phyloP scores from a whole-genome alignment of 2,888 invertebrate genomes.

The Caenorhabditis imperialis region DNA sequence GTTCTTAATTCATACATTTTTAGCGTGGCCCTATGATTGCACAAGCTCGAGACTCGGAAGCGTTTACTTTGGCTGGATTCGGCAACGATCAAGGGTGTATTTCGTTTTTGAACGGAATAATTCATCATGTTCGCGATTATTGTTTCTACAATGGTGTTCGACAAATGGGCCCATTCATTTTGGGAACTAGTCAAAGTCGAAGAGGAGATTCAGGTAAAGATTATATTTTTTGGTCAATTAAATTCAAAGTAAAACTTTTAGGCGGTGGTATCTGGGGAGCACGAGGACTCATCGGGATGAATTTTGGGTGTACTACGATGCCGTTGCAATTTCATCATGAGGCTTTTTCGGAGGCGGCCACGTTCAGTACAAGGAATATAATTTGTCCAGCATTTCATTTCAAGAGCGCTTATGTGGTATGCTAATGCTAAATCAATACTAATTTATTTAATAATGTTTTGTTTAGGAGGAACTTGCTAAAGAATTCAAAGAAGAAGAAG shows the following conservation, averaged over 20 bases:
- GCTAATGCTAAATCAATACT: conserved; percentile 32
- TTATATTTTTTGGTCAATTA: conserved; percentile 55
- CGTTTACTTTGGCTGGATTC: conserved; percentile 54
- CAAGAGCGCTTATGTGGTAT: conserved; percentile 53
- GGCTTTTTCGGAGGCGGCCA: conserved; percentile 59
- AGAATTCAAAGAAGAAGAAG: conserved; percentile 24
- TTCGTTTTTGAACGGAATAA: conserved; percentile 47
- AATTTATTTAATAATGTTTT: conserved; percentile 58
- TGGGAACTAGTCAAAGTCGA: conserved; percentile 55
- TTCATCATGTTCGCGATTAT: conserved; percentile 49
- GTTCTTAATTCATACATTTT: conserved; percentile 55
- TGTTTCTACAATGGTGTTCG: conserved; percentile 22
- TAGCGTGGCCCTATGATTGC: conserved; percentile 44
- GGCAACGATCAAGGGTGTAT: conserved; percentile 45
- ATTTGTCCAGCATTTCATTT: conserved; percentile 52
- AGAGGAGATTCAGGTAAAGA: conserved; percentile 59
- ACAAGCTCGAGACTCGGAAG: conserved; percentile 48
- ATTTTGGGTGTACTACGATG: conserved; percentile 55
- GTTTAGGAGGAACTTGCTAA: conserved; percentile 58
- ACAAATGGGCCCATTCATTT: conserved; percentile 57
- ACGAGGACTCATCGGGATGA: conserved; percentile 56
- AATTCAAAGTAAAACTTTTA: conserved; percentile 59
- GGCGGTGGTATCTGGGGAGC: conserved; percentile 57
- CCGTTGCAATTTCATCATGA: conserved; percentile 43
- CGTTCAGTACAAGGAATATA: conserved; percentile 54